Conservation (phyloP, 2,113 vertebrate species). For the Ailuropoda melanoleuca region DNA sequence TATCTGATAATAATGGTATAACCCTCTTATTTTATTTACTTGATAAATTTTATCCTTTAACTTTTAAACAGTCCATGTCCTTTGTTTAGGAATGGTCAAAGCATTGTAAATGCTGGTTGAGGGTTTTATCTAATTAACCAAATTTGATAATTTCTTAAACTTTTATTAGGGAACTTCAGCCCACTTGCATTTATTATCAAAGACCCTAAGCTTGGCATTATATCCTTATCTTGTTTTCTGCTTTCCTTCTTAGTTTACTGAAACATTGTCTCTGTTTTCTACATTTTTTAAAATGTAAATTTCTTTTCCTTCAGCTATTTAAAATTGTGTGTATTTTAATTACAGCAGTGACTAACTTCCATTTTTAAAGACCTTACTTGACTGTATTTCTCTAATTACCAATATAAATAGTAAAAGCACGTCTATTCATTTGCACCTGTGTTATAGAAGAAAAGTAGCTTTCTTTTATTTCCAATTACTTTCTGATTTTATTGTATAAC, state of each 20-base stretch:
- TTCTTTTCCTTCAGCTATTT: background rate
- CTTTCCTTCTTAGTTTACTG: constrained; percentile 15
- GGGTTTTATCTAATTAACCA: background rate
- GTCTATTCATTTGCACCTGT: background rate
- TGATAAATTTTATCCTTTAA: background rate
- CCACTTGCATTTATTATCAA: background rate
- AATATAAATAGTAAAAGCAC: background rate
- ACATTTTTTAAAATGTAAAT: background rate
- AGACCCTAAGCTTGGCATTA: background rate
- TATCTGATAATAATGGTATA: background rate
- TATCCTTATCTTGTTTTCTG: background rate
- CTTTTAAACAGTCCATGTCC: background rate
- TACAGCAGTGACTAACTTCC: background rate
- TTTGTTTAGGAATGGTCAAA: background rate
- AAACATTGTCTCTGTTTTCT: background rate
- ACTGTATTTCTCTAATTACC: background rate
- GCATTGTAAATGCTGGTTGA: background rate
- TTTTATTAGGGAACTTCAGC: background rate
- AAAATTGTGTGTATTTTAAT: background rate
- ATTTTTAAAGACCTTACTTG: background rate
- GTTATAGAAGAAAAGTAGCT: constrained; percentile 13
- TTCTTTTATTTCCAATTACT: background rate
- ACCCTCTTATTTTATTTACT: background rate
- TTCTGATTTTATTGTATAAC: background rate
- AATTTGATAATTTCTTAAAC: background rate